Evolutionary conservation across 2,888 invertebrate species (phyloP).

Genomic region (Cosmopolites sordidus): DNA sequence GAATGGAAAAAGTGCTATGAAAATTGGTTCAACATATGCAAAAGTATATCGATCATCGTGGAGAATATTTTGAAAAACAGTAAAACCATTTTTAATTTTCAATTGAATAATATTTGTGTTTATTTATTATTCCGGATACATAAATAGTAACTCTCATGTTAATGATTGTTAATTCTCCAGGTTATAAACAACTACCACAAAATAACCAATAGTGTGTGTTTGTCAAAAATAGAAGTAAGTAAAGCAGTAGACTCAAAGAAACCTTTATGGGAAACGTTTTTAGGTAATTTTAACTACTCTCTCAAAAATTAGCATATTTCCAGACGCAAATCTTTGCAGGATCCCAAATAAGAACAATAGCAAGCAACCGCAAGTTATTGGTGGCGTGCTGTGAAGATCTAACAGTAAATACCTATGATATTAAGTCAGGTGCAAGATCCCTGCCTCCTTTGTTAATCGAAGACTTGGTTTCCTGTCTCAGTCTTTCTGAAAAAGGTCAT

Average conservation of each 20-base stretch:
- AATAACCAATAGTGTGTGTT: constrained; percentile 56
- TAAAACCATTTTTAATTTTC: too few relatives aligned
- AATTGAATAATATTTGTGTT: too few relatives aligned
- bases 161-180: too few relatives aligned
- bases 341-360: constrained; percentile 57
- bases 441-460: constrained; percentile 56
- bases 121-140: too few relatives aligned
- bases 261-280: constrained; percentile 66
- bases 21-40: too few relatives aligned
- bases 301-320: background rate
- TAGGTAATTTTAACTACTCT: too few relatives aligned
- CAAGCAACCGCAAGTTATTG: constrained; percentile 57
- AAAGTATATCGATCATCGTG: too few relatives aligned
- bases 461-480: constrained; percentile 57
- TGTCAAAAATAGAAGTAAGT: constrained; percentile 55
- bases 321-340: too few relatives aligned
- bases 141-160: too few relatives aligned
- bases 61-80: too few relatives aligned
- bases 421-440: constrained; percentile 49
- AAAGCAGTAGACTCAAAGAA: constrained; percentile 57
- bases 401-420: constrained; percentile 60
- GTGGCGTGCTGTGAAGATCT: constrained; percentile 66
- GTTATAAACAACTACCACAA: constrained; percentile 46
- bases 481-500: constrained; percentile 49
- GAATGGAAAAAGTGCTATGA: too few relatives aligned